phyloP scores from a whole-genome alignment of 1,140 invertebrate genomes.

The Bombus terrestris region DNA sequence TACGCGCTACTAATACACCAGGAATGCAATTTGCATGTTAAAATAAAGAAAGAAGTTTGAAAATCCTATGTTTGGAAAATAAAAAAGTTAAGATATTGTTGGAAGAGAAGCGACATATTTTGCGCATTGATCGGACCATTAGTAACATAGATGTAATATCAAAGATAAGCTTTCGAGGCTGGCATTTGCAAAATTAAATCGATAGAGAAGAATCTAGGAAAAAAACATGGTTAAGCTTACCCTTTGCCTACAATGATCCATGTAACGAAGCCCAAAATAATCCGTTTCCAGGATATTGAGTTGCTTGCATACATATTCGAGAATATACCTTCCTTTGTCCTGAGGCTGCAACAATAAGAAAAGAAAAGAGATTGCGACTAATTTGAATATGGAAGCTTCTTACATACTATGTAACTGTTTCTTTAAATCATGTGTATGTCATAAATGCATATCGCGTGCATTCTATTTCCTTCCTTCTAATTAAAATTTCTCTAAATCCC shows the following conservation, averaged over 20 bases:
- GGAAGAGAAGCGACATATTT: too few species aligned
- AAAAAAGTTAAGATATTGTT: too few species aligned
- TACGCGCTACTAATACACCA: too few species aligned
- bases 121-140: too few species aligned
- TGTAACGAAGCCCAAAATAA: constrained; percentile 98
- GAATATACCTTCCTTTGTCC: constrained; percentile 95
- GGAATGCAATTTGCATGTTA: rapidly evolving
- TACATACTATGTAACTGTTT: too few species aligned
- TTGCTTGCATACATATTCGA: constrained; percentile 96
- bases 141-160: background rate
- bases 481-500: too few species aligned
- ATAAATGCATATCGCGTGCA: too few species aligned
- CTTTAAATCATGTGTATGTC: too few species aligned
- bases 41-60: background rate
- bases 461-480: too few species aligned
- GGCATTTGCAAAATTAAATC: background rate
- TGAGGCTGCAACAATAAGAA: constrained; percentile 87
- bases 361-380: background rate
- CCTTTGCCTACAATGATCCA: constrained; percentile 95
- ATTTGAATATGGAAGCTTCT: background rate
- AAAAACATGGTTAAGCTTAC: constrained; percentile 83
- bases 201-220: background rate
- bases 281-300: constrained; percentile 97
- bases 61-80: background rate
- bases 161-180: too few species aligned